Conservation (phyloP, 92 coral and sea anemone genomes). For the Siderastrea siderea region DNA sequence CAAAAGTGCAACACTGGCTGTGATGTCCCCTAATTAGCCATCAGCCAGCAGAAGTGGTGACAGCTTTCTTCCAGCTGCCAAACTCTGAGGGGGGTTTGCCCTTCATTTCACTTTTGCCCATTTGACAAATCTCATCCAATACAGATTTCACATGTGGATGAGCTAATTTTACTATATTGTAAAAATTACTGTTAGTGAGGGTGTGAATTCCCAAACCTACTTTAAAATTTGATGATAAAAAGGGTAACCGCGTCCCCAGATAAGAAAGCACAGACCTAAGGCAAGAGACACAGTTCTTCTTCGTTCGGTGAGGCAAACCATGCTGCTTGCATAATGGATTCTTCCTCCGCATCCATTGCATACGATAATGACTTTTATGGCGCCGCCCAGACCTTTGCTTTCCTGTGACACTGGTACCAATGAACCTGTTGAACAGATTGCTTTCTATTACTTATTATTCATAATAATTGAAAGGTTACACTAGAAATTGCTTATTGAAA, state of each 20-base stretch:
- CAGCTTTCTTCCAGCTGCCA: too few relatives aligned
- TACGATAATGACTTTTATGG: not conserved
- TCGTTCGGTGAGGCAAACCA: not conserved
- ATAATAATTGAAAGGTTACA: too few relatives aligned
- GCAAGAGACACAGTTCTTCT: not conserved
- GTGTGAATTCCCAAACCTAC: constrained; percentile 28
- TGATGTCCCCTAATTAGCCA: too few relatives aligned
- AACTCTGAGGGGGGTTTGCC: constrained; percentile 8
- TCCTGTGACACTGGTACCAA: not conserved
- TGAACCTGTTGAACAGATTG: not conserved
- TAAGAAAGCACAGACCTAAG: too few relatives aligned
- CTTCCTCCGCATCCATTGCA: not conserved
- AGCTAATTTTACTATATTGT: constrained; percentile 27
- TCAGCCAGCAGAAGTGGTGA: too few relatives aligned
- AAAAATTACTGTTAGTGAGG: constrained; percentile 16
- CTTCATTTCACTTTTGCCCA: constrained; percentile 33
- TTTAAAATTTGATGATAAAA: constrained; percentile 6
- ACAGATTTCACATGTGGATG: constrained; percentile 33
- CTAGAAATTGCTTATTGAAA: too few relatives aligned
- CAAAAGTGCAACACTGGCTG: too few relatives aligned
- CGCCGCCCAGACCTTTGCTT: not conserved
- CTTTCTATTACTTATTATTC: too few relatives aligned
- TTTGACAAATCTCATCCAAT: constrained; percentile 20
- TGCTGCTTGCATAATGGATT: not conserved
- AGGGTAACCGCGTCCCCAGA: constrained; percentile 28